Conservation (phyloP, 2,888 invertebrate genomes). For the Ptychoptera contaminata region DNA sequence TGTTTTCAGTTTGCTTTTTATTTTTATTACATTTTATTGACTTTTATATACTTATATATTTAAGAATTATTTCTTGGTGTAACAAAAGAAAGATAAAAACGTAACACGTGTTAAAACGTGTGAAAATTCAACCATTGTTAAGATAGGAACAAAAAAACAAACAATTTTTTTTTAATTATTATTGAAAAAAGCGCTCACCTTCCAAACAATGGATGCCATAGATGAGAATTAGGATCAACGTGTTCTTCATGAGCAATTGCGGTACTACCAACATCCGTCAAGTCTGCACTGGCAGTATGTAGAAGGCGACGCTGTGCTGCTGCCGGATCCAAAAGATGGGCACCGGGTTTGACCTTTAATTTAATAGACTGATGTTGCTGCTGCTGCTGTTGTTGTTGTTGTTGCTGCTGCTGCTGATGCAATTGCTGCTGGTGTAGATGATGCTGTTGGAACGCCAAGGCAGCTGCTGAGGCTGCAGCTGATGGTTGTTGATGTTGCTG, state of each 20-base stretch:
- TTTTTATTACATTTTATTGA: no score
- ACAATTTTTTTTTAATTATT: no score
- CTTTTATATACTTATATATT: no score
- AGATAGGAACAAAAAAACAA: not conserved
- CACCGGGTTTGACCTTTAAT: slow-evolving; percentile 38
- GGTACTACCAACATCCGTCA: slow-evolving; percentile 47
- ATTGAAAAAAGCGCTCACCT: slow-evolving; percentile 43
- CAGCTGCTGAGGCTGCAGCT: not conserved
- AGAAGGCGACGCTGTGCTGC: slow-evolving; percentile 33
- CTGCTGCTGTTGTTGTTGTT: slow-evolving; percentile 30
- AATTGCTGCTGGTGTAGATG: slow-evolving; percentile 15
- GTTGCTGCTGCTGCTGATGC: slow-evolving; percentile 13
- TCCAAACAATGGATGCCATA: slow-evolving; percentile 78
- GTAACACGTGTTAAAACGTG: no score
- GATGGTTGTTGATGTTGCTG: slow-evolving; percentile 17
- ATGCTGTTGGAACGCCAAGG: slow-evolving; percentile 1
- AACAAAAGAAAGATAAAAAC: no score
- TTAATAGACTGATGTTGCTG: slow-evolving; percentile 22
- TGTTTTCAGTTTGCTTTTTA: no score
- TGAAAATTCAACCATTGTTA: no score
- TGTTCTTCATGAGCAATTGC: slow-evolving; percentile 40
- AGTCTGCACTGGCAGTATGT: slow-evolving; percentile 30
- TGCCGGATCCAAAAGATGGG: slow-evolving; percentile 36
- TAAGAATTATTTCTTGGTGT: no score
- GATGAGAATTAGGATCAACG: slow-evolving; percentile 44